Conservation (phyloP, 2,113 vertebrate species). For the Gnathonemus echidnorhynchus region DNA sequence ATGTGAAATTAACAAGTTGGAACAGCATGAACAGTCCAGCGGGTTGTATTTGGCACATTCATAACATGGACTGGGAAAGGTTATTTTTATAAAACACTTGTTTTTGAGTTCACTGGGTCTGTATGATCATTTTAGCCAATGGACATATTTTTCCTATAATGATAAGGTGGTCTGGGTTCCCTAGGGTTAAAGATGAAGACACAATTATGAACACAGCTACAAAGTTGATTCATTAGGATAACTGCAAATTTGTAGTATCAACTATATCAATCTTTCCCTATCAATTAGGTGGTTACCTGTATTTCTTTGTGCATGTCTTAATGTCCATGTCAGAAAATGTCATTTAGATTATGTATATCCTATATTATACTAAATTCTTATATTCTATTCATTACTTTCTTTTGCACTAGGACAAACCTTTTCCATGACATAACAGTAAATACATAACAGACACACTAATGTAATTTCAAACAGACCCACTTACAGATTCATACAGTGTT, state of each 20-base stretch:
- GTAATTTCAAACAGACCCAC: not conserved
- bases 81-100: no score
- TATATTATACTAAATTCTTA: not conserved
- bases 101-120: no score
- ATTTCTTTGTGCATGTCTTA: not conserved
- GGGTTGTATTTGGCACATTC: no score
- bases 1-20: no score
- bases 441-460: not conserved
- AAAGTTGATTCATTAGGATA: not conserved
- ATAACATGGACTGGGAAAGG: no score
- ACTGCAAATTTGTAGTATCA: not conserved
- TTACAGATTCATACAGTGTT: not conserved
- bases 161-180: no score
- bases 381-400: not conserved
- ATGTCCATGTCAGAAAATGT: not conserved
- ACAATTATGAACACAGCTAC: not conserved
- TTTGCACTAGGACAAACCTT: not conserved
- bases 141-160: no score
- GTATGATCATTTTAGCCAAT: no score
- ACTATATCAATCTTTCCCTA: not conserved
- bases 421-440: not conserved
- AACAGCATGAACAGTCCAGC: no score
- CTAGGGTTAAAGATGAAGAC: not conserved
- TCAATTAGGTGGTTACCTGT: not conserved
- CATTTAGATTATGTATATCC: not conserved